Conservation (phyloP, 2,113 vertebrate species). For the Chaenocephalus aceratus region DNA sequence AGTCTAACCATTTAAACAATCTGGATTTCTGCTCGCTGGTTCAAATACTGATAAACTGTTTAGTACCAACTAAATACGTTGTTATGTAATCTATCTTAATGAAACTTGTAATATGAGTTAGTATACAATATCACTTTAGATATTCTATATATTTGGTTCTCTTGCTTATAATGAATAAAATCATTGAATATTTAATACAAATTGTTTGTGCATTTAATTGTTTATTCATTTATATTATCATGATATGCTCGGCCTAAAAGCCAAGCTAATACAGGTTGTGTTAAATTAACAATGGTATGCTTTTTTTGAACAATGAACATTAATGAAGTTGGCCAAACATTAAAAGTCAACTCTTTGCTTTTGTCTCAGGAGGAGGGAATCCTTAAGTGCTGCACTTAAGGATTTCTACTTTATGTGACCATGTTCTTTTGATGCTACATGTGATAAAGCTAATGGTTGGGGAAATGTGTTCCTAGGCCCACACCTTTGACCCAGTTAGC, state of each 20-base stretch:
- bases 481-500: no score
- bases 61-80: neutral
- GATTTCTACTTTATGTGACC: no score
- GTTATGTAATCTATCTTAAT: no score
- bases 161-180: neutral
- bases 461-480: no score
- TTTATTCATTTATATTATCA: neutral
- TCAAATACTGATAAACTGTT: no score
- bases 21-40: no score
- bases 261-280: neutral
- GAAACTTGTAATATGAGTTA: no score
- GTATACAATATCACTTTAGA: no score
- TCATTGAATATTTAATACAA: neutral
- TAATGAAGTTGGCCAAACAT: neutral
- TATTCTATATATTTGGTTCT: neutral
- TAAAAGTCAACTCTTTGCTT: neutral
- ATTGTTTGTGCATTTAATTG: neutral
- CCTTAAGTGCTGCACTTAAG: no score
- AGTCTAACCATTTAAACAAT: no score
- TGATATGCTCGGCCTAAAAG: neutral
- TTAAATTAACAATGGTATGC: neutral
- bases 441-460: no score
- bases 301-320: neutral
- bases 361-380: neutral
- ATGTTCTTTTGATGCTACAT: no score